These are phyloP conservation scores for Tachystola acroxantha DNA, from an alignment of 2,888 invertebrate species.

Conservation along the genomic window DNA sequence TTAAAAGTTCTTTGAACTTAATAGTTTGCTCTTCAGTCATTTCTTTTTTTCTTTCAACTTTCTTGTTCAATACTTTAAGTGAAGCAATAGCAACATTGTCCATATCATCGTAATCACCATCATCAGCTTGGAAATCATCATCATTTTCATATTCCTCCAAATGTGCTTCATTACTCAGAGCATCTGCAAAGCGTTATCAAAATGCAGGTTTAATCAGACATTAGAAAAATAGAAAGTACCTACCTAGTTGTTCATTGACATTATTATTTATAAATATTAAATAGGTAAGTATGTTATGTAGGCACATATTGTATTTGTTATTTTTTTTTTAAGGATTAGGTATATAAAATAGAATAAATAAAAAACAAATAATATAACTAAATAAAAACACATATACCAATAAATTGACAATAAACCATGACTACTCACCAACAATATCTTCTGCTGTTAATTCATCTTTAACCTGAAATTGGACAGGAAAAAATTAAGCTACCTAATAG, in stretches of 20 bases:
- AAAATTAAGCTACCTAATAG: too few species aligned
- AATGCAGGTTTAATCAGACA: neutral
- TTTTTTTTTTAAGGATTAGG: too few species aligned
- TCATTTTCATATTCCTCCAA: slow-evolving; percentile 15
- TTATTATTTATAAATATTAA: too few species aligned
- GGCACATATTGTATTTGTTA: too few species aligned
- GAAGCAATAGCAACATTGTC: slow-evolving; percentile 54
- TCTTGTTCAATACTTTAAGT: slow-evolving; percentile 45
- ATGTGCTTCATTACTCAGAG: neutral
- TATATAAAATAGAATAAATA: neutral
- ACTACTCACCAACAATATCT: slow-evolving; percentile 61
- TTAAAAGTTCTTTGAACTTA: slow-evolving; percentile 45
- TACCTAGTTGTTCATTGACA: too few species aligned
- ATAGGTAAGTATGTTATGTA: too few species aligned
- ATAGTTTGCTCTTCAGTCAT: slow-evolving; percentile 35
- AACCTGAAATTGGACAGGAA: slow-evolving; percentile 38
- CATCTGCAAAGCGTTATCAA: neutral
- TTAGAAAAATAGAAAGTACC: neutral
- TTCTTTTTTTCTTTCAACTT: slow-evolving; percentile 38
- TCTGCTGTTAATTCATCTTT: slow-evolving; percentile 60
- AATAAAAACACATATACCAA: slow-evolving; percentile 5
- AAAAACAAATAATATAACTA: neutral
- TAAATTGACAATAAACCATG: too few species aligned
- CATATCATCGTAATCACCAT: slow-evolving; percentile 35
- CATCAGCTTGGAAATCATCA: slow-evolving; percentile 17